These are phyloP conservation scores for Chymomyza fuscimana DNA, from an alignment of 2,888 invertebrate genomes.

Conservation along the genomic window DNA sequence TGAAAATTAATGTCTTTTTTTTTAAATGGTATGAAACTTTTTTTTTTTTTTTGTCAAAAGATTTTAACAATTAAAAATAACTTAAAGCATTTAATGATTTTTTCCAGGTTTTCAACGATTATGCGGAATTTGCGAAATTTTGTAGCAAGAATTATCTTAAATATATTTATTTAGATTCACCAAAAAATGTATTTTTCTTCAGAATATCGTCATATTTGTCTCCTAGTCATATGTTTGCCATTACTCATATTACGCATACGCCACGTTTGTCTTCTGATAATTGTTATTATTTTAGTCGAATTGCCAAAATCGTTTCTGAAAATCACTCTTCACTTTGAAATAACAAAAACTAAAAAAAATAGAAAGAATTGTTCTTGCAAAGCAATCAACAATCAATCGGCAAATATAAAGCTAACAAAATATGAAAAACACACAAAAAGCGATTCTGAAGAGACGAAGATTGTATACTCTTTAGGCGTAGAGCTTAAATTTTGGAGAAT, in stretches of 20 bases:
- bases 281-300: neutral
- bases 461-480: neutral
- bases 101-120: neutral
- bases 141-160: neutral
- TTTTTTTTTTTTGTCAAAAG: no score
- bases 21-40: no score
- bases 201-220: neutral
- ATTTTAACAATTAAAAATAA: no score
- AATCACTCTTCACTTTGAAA: conserved; percentile 48
- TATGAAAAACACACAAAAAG: neutral
- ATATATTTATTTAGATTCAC: neutral
- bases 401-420: conserved; percentile 31
- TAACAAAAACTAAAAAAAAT: neutral
- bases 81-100: no score
- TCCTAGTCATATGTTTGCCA: neutral
- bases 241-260: neutral
- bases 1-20: no score
- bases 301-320: conserved; percentile 26
- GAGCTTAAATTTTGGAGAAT: neutral
- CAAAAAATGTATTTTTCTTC: neutral
- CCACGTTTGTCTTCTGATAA: neutral
- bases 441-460: neutral
- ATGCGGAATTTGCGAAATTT: neutral
- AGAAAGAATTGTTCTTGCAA: neutral
- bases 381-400: conserved; percentile 60